Evolutionary conservation across 2,113 vertebrate species (phyloP), one percentile per base, ranked within the genome.

Genomic region (Oreochromis spilurus): DNA sequence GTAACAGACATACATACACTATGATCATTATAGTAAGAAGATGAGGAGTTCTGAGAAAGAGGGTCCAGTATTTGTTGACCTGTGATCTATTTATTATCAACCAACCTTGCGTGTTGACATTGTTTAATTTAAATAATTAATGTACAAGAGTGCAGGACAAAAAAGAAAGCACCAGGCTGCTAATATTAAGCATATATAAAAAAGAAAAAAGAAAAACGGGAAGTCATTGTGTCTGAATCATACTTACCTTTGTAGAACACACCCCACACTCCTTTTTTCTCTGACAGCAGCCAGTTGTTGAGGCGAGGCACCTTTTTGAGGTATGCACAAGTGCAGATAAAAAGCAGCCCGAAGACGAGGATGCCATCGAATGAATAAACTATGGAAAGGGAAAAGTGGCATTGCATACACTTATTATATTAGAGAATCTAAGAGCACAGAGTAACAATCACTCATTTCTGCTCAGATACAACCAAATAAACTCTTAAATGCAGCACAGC

Each of bases 281-380:
- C 98, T 0, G 97, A 97, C 4, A 99, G 96, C 78, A 99, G 97
- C 98, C 98, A 99, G 93, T 92, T 95, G 94, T 97, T 97, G 65
- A 99, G 95, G 7, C 98, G 97, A 82, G 98, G 98, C 38, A 99
- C 98, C 94, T 99, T 99, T 95, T 97, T 97, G 91, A 99, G 97
- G 95, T 99, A 99, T 3, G 98, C 98, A 95, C 98, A 99, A 17
- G 98, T 99, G 91, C 98, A 99, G 55, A 99, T 95, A 93, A 99
- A 97, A 4, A 99, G 97, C 91, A 99, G 95, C 31, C 98, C 97
- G 38, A 99, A 99, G 21, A 98, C 98, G 90, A 99, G 95, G 88
- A 99, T 97, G 65, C 98, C 98, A 52, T 99, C 98, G 89, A 99
- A 95, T 3, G 98, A 98, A 90, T 96, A 97, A 60, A 97, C 97